Conservation (phyloP, 2,113 vertebrate species). For the Reinhardtius hippoglossoides region DNA sequence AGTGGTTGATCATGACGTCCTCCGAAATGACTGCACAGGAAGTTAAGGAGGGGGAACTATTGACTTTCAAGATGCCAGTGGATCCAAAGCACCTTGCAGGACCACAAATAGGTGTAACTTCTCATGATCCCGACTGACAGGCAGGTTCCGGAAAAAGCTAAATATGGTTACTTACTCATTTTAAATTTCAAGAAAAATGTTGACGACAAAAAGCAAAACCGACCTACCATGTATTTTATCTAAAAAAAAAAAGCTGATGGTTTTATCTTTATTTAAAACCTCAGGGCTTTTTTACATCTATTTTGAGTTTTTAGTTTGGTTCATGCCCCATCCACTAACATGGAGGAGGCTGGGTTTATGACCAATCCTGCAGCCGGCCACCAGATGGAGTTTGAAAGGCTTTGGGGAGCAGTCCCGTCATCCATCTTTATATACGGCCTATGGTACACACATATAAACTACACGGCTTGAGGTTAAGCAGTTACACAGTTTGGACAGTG, state of each 20-base stretch:
- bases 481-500: no score
- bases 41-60: constrained; percentile 81
- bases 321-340: neutral
- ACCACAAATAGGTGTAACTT: neutral
- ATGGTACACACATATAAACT: no score
- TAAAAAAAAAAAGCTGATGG: no score
- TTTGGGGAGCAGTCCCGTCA: neutral
- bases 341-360: neutral
- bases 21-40: constrained; percentile 93
- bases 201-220: no score
- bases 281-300: no score
- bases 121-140: neutral
- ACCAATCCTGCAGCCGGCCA: neutral
- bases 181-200: no score
- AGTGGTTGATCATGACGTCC: constrained; percentile 98
- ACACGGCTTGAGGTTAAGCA: no score
- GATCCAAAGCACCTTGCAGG: neutral
- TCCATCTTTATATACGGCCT: neutral
- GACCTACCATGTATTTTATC: no score
- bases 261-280: no score
- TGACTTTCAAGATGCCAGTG: neutral
- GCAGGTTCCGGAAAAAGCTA: neutral
- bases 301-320: neutral
- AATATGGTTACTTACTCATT: no score
- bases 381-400: neutral